A percentile compares a stretch with the other conserved stretches of the same genome.
Conservation (phyloP, 2,888 invertebrate species). For the Drosophila borborema region DNA sequence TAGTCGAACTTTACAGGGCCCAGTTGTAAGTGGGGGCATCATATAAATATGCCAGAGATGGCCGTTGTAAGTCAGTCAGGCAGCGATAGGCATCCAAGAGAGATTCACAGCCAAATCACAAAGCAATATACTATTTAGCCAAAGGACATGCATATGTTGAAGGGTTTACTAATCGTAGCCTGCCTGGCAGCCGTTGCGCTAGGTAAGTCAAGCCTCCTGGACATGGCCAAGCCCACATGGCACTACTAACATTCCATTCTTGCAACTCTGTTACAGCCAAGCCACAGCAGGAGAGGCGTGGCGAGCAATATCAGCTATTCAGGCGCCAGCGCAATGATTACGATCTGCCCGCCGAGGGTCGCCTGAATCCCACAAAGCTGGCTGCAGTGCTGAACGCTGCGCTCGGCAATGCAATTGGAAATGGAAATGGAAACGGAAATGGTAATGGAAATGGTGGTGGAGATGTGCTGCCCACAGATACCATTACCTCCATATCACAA, state of each 20-base stretch:
- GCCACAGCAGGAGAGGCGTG: conserved; percentile 41
- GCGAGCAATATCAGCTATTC: conserved; percentile 43
- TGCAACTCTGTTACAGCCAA: conserved; percentile 39
- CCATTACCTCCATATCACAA: not conserved
- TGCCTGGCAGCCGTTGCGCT: conserved; percentile 61
- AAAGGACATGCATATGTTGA: conserved; percentile 58
- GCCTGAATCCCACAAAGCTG: conserved; percentile 52
- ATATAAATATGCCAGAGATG: conserved; percentile 68
- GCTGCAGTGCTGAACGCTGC: conserved; percentile 34
- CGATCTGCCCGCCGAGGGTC: conserved; percentile 56
- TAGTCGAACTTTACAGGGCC: conserved; percentile 14
- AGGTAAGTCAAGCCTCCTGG: conserved; percentile 46
- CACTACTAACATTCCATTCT: not conserved
- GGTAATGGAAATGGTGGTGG: too few species aligned
- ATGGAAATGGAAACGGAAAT: not conserved
- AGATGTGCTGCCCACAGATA: not conserved
- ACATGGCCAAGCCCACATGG: too few species aligned
- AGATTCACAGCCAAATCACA: conserved; percentile 20
- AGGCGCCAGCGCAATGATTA: conserved; percentile 43
- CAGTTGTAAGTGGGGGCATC: conserved; percentile 48
- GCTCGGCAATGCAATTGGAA: not conserved
- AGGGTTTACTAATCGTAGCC: conserved; percentile 52
- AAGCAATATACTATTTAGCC: not conserved
- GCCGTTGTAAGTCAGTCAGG: conserved; percentile 68
- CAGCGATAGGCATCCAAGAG: conserved; percentile 58